These are phyloP conservation scores for Drepanosiphum platanoidis DNA, from an alignment of 2,888 invertebrate genomes.

Conservation along the genomic window DNA sequence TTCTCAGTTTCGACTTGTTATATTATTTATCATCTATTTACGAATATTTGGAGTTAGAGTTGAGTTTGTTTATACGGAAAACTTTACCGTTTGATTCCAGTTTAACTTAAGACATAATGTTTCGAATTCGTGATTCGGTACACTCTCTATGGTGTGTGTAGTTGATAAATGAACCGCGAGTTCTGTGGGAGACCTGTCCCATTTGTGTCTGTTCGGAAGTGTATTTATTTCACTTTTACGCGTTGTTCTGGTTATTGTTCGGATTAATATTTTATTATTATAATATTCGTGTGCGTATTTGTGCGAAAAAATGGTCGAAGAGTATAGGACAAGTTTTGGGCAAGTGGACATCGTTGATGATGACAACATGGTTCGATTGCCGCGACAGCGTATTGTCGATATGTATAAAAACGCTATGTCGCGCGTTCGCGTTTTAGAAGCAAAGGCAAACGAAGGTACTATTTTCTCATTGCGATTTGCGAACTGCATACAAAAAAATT, in stretches of 20 bases:
- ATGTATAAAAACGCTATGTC: slow-evolving; percentile 62
- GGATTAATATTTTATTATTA: not conserved
- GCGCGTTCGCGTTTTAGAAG: slow-evolving; percentile 62
- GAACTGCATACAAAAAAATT: slow-evolving; percentile 26
- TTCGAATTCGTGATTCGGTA: not conserved
- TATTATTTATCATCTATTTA: not conserved
- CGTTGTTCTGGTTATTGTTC: slow-evolving; percentile 11
- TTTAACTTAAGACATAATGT: not conserved
- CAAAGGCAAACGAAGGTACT: slow-evolving; percentile 61
- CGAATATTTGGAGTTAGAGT: not conserved
- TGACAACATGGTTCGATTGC: slow-evolving; percentile 59
- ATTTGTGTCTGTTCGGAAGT: slow-evolving; percentile 30
- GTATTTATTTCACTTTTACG: slow-evolving; percentile 12
- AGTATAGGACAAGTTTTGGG: slow-evolving; percentile 36
- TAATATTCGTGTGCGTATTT: slow-evolving; percentile 43
- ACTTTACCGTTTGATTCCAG: not conserved
- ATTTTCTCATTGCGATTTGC: slow-evolving; percentile 51
- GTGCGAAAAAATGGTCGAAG: slow-evolving; percentile 54
- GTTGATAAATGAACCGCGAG: not conserved
- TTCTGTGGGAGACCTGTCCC: not conserved
- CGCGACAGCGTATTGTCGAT: slow-evolving; percentile 61
- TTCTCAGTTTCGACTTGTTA: not conserved
- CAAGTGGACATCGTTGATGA: slow-evolving; percentile 54
- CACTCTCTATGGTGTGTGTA: not conserved
- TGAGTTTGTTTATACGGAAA: not conserved